A percentile compares a stretch with the other conserved stretches of the same genome.
Conservation (phyloP, 2,113 vertebrate species). For the Limnothrissa miodon region DNA sequence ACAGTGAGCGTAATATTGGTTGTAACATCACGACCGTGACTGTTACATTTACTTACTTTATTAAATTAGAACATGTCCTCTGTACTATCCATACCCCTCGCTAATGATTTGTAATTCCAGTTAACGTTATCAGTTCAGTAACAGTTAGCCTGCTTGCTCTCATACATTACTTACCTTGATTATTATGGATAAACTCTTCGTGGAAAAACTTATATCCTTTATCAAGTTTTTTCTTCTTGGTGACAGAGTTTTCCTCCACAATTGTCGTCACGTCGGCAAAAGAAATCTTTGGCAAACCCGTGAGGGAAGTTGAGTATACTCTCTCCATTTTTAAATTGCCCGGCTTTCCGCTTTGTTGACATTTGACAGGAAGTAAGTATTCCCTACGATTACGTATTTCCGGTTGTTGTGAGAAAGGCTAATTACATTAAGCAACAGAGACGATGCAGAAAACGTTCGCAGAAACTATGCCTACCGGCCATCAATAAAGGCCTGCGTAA, state of each 20-base stretch:
- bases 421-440: too few relatives aligned
- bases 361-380: not conserved
- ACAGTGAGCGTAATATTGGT: not conserved
- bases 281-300: not conserved
- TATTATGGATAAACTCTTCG: not conserved
- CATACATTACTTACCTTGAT: not conserved
- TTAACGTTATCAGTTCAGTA: not conserved
- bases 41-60: not conserved
- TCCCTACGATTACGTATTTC: not conserved
- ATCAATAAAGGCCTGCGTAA: too few relatives aligned
- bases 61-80: not conserved
- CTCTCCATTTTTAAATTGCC: not conserved
- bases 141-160: not conserved
- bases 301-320: not conserved
- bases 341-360: not conserved
- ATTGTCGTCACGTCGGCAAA: not conserved
- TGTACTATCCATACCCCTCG: not conserved
- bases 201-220: not conserved
- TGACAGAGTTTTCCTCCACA: not conserved
- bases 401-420: not conserved
- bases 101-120: not conserved
- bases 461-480: too few relatives aligned
- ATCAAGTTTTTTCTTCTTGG: not conserved
- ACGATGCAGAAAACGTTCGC: too few relatives aligned
- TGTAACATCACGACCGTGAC: not conserved